Evolutionary conservation across 53 echinoderm and acorn worm species (phyloP).

Genomic region (Stichopus horrens): DNA sequence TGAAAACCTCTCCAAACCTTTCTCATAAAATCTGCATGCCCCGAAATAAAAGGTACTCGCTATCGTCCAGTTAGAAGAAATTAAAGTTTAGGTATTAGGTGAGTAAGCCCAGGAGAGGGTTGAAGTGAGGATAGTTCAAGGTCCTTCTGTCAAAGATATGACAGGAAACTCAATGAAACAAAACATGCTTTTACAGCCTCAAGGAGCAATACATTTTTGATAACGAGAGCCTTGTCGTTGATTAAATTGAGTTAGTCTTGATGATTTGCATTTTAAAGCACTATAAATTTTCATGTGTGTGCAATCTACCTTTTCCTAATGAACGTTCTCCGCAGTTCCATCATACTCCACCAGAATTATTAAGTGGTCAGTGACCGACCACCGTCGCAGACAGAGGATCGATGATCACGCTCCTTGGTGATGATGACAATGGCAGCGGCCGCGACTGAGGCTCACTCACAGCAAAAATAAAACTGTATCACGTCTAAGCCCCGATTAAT

Average conservation of each 20-base stretch:
- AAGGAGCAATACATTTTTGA: background rate
- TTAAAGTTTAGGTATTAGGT: background rate
- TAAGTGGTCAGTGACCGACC: conserved; percentile 41
- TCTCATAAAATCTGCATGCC: no score
- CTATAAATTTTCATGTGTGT: conserved; percentile 4
- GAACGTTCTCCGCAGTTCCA: background rate
- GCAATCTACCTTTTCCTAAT: conserved; percentile 5
- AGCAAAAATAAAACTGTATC: conserved; percentile 27
- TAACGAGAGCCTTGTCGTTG: conserved; percentile 29
- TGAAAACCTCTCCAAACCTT: no score
- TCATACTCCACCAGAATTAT: background rate
- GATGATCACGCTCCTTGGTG: no score
- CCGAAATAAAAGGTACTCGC: no score
- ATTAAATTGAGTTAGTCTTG: conserved; percentile 37
- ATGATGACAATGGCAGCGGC: background rate
- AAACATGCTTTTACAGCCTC: background rate
- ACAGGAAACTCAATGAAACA: background rate
- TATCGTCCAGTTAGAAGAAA: background rate
- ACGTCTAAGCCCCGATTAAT: conserved; percentile 33
- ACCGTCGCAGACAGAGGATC: background rate
- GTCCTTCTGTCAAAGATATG: background rate
- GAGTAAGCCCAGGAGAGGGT: background rate
- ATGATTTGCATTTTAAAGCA: conserved; percentile 33
- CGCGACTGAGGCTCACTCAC: background rate
- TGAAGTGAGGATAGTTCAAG: background rate